A percentile compares a stretch with the other conserved stretches of the same genome.
Conservation (phyloP, 2,888 invertebrate species). For the Ametastegia equiseti region DNA sequence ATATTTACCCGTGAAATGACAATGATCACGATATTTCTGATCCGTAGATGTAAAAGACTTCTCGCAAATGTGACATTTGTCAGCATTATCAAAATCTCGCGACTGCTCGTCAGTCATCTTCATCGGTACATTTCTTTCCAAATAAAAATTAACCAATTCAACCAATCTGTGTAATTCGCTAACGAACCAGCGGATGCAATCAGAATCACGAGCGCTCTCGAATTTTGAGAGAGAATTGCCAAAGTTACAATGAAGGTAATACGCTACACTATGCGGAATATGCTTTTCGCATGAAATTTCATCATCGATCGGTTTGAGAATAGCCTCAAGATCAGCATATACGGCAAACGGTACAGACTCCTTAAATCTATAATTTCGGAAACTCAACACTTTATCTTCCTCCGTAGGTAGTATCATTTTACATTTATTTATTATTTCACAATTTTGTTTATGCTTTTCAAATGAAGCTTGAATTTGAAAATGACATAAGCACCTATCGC, state of each 20-base stretch:
- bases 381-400: neutral
- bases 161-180: neutral
- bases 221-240: too few species aligned
- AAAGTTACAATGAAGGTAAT: too few species aligned
- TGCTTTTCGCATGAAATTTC: neutral
- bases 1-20: conserved; percentile 54
- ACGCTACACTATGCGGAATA: neutral
- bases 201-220: too few species aligned
- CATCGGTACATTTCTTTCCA: neutral
- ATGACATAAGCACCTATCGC: neutral
- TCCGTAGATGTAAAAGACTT: neutral
- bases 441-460: neutral
- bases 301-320: neutral
- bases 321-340: neutral
- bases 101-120: neutral
- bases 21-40: conserved; percentile 9
- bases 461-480: neutral
- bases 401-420: neutral
- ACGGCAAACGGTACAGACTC: neutral
- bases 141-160: neutral
- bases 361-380: neutral
- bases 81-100: neutral
- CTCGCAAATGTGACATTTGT: too few species aligned
- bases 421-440: too few species aligned
- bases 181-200: neutral